A percentile compares a stretch with the other conserved stretches of the same genome.
Conservation (phyloP, 2,888 invertebrate genomes). For the Mactromeris polynyma region DNA sequence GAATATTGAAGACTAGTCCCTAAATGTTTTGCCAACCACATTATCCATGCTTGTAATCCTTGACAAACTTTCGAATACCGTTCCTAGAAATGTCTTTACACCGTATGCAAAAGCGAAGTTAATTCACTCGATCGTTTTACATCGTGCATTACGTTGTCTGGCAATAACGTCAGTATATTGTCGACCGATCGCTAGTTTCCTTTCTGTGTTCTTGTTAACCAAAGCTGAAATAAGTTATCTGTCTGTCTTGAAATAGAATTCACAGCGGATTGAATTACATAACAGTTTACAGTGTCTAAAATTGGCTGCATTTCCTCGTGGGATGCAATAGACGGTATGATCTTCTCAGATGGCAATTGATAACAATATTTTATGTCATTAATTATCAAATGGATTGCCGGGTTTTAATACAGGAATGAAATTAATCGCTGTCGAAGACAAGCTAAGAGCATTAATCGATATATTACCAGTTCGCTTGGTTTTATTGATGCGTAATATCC, state of each 20-base stretch:
- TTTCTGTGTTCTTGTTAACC: not conserved
- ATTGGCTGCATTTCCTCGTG: not conserved
- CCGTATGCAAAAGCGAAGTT: not conserved
- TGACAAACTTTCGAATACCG: not conserved
- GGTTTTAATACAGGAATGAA: not conserved
- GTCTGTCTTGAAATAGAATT: constrained; percentile 1
- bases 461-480: not conserved
- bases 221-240: not conserved
- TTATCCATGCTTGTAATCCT: not conserved
- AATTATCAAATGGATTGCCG: not conserved
- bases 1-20: not conserved
- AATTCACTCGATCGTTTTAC: not conserved
- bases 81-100: not conserved
- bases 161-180: not conserved
- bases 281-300: not conserved
- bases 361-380: not conserved
- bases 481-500: not conserved
- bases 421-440: not conserved
- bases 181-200: not conserved
- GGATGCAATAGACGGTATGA: not conserved
- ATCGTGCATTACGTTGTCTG: not conserved
- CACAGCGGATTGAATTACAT: not conserved
- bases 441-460: not conserved
- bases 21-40: not conserved
- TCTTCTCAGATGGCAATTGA: not conserved